phyloP scores from a whole-genome alignment of 1,140 invertebrate genomes.

The Macrotrachela quadricornifera region DNA sequence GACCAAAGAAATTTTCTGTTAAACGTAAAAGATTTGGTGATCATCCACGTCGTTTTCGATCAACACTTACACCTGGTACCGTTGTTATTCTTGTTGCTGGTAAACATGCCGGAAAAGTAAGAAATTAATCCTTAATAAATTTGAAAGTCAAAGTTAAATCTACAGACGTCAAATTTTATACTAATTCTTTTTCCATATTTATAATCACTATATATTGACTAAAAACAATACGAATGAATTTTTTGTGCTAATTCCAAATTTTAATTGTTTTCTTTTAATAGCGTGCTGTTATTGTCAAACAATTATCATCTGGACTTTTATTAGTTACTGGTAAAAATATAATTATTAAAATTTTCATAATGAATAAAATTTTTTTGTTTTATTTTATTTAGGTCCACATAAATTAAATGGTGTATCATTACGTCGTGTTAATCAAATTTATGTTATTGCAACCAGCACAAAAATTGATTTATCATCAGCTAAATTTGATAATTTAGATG shows the following conservation, averaged over 20 bases:
- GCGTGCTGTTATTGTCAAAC: constrained; percentile 51
- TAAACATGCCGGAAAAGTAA: constrained; percentile 70
- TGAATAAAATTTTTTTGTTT: no score
- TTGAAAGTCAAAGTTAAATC: background rate
- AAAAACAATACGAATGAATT: no score
- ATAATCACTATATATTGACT: no score
- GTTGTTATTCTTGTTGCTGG: constrained; percentile 81
- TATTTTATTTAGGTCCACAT: constrained; percentile 37
- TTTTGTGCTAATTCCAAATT: no score
- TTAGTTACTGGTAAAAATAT: constrained; percentile 48
- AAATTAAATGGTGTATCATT: constrained; percentile 73
- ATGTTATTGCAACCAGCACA: constrained; percentile 80
- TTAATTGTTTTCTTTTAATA: constrained; percentile 17
- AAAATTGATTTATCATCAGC: constrained; percentile 57
- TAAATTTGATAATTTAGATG: constrained; percentile 59
- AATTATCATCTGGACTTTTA: constrained; percentile 64
- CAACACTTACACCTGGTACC: constrained; percentile 62
- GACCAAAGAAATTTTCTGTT: constrained; percentile 1
- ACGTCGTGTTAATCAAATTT: constrained; percentile 75
- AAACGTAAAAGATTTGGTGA: background rate
- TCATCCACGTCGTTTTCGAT: background rate
- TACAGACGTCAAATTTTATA: background rate
- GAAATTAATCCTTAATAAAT: background rate
- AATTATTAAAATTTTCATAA: no score
- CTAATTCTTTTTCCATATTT: no score